A percentile compares a stretch with the other conserved stretches of the same genome.
Evolutionary conservation across 2,888 invertebrate genomes (phyloP).

Genomic region (Caenorhabditis sp.): DNA sequence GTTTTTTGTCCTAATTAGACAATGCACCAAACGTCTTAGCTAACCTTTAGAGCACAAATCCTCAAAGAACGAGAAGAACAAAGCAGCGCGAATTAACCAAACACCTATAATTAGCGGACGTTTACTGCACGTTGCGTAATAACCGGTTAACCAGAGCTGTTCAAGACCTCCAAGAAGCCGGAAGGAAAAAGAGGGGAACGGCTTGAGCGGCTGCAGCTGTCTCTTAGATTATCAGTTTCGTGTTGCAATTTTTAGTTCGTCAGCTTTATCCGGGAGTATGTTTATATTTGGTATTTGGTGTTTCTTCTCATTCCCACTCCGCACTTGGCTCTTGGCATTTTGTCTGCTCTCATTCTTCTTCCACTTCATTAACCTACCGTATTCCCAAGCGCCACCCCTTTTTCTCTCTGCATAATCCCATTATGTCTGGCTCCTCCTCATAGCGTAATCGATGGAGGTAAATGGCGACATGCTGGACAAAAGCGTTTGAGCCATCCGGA

Average conservation of each 20-base stretch:
- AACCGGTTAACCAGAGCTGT: background rate
- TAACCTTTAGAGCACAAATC: constrained; percentile 5
- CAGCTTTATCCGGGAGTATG: background rate
- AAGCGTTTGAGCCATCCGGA: constrained; percentile 49
- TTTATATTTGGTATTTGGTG: background rate
- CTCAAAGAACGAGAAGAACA: no score
- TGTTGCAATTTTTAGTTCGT: background rate
- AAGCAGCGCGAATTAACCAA: constrained; percentile 7
- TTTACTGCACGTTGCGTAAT: constrained; percentile 61
- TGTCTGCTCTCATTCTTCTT: background rate
- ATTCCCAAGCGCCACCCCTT: constrained; percentile 38
- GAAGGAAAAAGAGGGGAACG: background rate
- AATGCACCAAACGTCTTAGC: background rate
- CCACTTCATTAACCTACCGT: constrained; percentile 34
- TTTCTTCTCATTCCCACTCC: background rate
- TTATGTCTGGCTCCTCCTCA: constrained; percentile 59
- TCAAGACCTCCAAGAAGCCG: background rate
- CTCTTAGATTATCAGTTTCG: constrained; percentile 1
- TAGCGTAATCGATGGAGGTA: constrained; percentile 45
- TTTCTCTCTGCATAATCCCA: constrained; percentile 40
- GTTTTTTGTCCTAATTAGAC: constrained; percentile 34
- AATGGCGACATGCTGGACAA: constrained; percentile 45
- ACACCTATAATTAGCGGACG: constrained; percentile 46
- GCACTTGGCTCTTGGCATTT: no score
- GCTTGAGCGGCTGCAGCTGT: background rate